A percentile compares a stretch with the other conserved stretches of the same genome.
Evolutionary conservation across 2,113 vertebrate genomes (phyloP).

Genomic region (Gracilinanus agilis): DNA sequence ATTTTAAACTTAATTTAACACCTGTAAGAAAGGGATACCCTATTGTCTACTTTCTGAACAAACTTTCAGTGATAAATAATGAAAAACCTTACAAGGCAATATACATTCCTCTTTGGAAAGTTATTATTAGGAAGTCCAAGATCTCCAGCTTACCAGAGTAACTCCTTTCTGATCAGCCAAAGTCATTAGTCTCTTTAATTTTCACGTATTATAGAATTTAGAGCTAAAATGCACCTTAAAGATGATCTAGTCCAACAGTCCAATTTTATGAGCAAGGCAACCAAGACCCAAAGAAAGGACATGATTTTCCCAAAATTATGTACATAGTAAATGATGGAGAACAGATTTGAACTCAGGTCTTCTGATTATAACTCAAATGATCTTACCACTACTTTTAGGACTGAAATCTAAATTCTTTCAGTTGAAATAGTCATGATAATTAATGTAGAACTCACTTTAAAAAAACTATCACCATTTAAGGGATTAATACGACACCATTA

Average conservation of each 20-base stretch:
- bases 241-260: neutral
- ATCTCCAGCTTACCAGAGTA: neutral
- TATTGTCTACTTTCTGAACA: too few species aligned
- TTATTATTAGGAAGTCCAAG: neutral
- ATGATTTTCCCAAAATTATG: neutral
- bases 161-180: neutral
- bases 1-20: neutral
- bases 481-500: neutral
- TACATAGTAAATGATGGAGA: neutral
- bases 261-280: neutral
- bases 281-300: neutral
- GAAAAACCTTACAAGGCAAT: neutral
- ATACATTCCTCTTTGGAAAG: neutral
- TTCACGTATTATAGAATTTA: neutral
- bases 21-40: too few species aligned
- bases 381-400: neutral
- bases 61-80: neutral
- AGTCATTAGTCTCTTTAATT: neutral
- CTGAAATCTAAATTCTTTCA: neutral
- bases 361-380: neutral
- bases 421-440: neutral
- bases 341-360: neutral
- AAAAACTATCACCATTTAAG: neutral
- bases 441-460: neutral
- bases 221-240: neutral